Conservation (phyloP, 1,140 invertebrate species). For the Drosophila quadrilineata region DNA sequence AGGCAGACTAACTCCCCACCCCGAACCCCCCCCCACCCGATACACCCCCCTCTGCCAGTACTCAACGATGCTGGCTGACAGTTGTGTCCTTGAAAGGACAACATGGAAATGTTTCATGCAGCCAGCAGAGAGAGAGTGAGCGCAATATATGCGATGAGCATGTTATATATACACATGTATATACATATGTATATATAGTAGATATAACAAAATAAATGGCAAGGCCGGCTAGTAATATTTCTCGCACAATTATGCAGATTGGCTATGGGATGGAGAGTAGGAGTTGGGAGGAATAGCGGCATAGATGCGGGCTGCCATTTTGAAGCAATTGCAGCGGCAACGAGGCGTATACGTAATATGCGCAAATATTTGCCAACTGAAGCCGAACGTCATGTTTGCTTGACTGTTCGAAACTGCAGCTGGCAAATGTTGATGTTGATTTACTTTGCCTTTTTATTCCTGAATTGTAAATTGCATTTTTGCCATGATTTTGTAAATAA, state of each 20-base stretch:
- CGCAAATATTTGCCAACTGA: slow-evolving; percentile 61
- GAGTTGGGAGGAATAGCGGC: background rate
- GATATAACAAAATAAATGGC: slow-evolving; percentile 37
- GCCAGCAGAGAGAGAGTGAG: too few relatives aligned
- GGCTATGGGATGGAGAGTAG: slow-evolving; percentile 23
- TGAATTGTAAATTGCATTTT: slow-evolving; percentile 63
- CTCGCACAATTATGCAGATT: slow-evolving; percentile 74
- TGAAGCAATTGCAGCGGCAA: slow-evolving; percentile 23
- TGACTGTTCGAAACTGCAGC: slow-evolving; percentile 28
- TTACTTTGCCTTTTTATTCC: slow-evolving; percentile 30
- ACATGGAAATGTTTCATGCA: slow-evolving; percentile 21
- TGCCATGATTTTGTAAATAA: slow-evolving; percentile 71
- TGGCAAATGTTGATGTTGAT: slow-evolving; percentile 43
- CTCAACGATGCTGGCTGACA: too few relatives aligned
- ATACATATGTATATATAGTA: too few relatives aligned
- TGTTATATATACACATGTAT: too few relatives aligned
- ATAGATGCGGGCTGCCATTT: too few relatives aligned
- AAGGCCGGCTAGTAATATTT: slow-evolving; percentile 34
- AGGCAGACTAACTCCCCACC: too few relatives aligned
- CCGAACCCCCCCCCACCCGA: too few relatives aligned
- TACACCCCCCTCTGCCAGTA: too few relatives aligned
- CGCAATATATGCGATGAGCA: too few relatives aligned
- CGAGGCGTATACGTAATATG: slow-evolving; percentile 47
- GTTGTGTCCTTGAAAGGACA: slow-evolving; percentile 54
- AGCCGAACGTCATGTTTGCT: slow-evolving; percentile 43